phyloP scores from a whole-genome alignment of 2,113 vertebrate genomes.

The Neomonachus schauinslandi region DNA sequence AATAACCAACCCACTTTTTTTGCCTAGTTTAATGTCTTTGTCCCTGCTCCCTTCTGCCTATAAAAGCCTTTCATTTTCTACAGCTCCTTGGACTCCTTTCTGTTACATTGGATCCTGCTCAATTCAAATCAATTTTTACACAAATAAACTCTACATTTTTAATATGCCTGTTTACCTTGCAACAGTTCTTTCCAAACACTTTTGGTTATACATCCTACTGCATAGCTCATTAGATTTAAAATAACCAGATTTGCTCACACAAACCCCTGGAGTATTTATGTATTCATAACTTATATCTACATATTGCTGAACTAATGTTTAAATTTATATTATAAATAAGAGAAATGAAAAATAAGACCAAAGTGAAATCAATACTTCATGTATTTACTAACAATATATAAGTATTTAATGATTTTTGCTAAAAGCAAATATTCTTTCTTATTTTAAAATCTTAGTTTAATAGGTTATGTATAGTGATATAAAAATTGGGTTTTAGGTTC shows the following conservation, averaged over 20 bases:
- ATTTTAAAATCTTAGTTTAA: constrained; percentile 9
- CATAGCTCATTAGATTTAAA: background rate
- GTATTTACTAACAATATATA: background rate
- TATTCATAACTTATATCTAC: background rate
- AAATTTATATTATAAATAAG: background rate
- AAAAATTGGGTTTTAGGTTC: background rate
- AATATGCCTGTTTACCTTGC: background rate
- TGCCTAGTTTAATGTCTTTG: background rate
- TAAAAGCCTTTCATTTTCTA: background rate
- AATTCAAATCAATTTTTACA: background rate
- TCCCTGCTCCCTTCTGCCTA: background rate
- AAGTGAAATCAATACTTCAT: background rate
- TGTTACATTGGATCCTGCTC: background rate
- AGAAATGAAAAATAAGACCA: constrained; percentile 17
- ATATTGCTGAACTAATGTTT: background rate
- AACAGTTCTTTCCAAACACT: background rate
- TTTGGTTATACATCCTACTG: background rate
- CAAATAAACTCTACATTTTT: background rate
- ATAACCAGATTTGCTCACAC: background rate
- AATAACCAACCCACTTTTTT: background rate
- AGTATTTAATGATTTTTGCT: background rate
- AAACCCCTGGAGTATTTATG: background rate
- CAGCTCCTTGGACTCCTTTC: background rate
- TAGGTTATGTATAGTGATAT: background rate
- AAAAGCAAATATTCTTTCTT: background rate